A percentile compares a stretch with the other conserved stretches of the same genome.
Evolutionary conservation across 2,888 invertebrate genomes (phyloP).

Genomic region (Heliconius ismenius): DNA sequence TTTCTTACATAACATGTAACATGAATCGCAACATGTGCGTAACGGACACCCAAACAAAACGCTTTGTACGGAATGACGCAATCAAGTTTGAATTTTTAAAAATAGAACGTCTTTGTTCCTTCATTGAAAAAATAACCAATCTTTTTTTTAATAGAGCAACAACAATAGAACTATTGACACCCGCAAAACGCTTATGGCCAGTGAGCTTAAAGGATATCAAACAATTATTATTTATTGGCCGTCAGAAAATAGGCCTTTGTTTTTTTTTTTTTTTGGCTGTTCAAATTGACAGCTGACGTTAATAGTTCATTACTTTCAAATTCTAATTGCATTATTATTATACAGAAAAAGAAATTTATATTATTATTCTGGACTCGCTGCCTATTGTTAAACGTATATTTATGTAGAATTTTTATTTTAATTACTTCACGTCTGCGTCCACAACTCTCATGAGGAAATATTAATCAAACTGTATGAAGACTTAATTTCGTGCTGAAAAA

Average conservation of each 20-base stretch:
- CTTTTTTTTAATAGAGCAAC: conserved; percentile 43
- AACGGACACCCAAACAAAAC: conserved; percentile 60
- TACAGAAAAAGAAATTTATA: conserved; percentile 7
- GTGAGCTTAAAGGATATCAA: conserved; percentile 44
- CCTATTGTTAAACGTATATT: conserved; percentile 5
- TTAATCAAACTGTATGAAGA: conserved; percentile 46
- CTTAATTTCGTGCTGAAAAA: conserved; percentile 51
- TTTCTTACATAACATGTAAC: conserved; percentile 41
- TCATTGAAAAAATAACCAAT: conserved; percentile 49
- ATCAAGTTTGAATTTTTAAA: conserved; percentile 63
- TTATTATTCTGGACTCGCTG: background rate
- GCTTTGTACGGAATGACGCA: conserved; percentile 68
- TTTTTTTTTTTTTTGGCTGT: conserved; percentile 36
- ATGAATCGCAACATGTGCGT: conserved; percentile 55
- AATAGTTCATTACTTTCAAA: conserved; percentile 28
- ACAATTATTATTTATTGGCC: conserved; percentile 41
- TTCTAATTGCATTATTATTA: background rate
- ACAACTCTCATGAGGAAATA: conserved; percentile 31
- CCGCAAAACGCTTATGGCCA: conserved; percentile 43
- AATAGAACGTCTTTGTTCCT: conserved; percentile 75
- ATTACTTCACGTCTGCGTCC: conserved; percentile 18
- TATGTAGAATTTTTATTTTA: conserved; percentile 22
- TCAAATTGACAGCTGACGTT: conserved; percentile 39
- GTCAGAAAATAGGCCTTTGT: conserved; percentile 35
- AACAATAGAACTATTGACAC: conserved; percentile 51